Percentiles rank a stretch among this genome's conserved stretches.
Evolutionary conservation across 1,140 invertebrate species (phyloP).

Genomic region (Plodia interpunctella): DNA sequence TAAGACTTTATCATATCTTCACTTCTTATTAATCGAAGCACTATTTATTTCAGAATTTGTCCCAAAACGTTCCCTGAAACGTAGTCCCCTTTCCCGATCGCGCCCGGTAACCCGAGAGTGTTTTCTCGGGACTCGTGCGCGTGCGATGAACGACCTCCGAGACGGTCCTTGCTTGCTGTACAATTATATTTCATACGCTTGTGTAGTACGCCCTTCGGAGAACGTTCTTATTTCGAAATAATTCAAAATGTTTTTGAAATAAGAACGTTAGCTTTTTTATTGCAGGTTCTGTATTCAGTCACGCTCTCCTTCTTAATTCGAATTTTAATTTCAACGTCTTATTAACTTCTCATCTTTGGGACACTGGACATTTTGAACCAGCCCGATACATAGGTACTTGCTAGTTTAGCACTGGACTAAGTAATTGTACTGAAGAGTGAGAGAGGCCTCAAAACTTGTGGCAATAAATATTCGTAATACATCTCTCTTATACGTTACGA

Average conservation of each 20-base stretch:
- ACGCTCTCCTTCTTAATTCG: not conserved
- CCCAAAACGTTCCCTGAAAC: not conserved
- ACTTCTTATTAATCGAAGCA: not conserved
- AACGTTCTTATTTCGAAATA: not conserved
- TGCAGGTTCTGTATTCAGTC: not conserved
- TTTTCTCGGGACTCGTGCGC: constrained; percentile 49
- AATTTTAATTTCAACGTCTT: not conserved
- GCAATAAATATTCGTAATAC: too few relatives aligned
- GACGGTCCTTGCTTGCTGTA: constrained; percentile 45
- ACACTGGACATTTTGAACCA: too few relatives aligned
- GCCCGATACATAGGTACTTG: too few relatives aligned
- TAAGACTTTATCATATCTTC: too few relatives aligned
- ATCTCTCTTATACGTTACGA: too few relatives aligned
- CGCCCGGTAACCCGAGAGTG: constrained; percentile 54
- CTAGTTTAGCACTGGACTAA: too few relatives aligned
- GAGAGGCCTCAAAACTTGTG: too few relatives aligned
- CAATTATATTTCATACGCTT: constrained; percentile 1
- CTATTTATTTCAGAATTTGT: not conserved
- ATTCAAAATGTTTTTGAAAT: not conserved
- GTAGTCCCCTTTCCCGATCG: not conserved
- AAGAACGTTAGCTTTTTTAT: not conserved
- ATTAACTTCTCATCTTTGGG: too few relatives aligned
- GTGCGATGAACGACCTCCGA: constrained; percentile 55
- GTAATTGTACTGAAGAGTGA: too few relatives aligned
- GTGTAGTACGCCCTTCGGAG: not conserved